A percentile compares a stretch with the other conserved stretches of the same genome.
Conservation (phyloP, 2,888 invertebrate genomes). For the Coleophora deauratella region DNA sequence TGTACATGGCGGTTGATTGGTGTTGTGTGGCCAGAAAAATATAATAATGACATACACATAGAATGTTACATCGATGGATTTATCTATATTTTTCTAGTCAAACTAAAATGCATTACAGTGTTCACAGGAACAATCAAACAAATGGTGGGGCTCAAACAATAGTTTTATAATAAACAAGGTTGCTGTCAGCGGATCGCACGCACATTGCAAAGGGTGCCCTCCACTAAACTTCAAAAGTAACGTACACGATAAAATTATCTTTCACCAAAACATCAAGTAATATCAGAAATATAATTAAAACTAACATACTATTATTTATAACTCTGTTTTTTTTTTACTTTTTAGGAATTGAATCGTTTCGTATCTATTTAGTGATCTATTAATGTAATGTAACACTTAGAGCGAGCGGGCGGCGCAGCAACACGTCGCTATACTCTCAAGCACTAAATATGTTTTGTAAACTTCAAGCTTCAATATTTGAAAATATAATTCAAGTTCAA, state of each 20-base stretch:
- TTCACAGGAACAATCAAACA: constrained; percentile 31
- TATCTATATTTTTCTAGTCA: constrained; percentile 1
- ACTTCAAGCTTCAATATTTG: no score
- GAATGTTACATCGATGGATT: background rate
- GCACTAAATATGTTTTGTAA: no score
- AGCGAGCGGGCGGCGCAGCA: constrained; percentile 41
- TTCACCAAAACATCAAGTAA: constrained; percentile 71
- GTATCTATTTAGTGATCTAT: constrained; percentile 58
- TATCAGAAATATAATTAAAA: constrained; percentile 72
- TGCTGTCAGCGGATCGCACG: background rate
- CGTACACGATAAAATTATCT: constrained; percentile 63
- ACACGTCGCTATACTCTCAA: constrained; percentile 25
- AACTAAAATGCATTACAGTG: constrained; percentile 19
- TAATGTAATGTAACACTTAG: constrained; percentile 32
- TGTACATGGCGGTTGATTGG: constrained; percentile 42
- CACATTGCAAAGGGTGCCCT: background rate
- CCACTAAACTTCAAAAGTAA: constrained; percentile 49
- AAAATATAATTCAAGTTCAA: background rate
- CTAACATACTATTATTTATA: constrained; percentile 70
- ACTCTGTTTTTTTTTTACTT: constrained; percentile 49
- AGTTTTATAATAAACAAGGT: constrained; percentile 7
- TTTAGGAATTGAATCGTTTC: constrained; percentile 52
- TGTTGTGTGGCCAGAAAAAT: constrained; percentile 25
- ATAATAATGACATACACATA: constrained; percentile 4
- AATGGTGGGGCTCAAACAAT: constrained; percentile 28